Conservation (phyloP, 1,140 invertebrate species). For the Zaprionus davidi region DNA sequence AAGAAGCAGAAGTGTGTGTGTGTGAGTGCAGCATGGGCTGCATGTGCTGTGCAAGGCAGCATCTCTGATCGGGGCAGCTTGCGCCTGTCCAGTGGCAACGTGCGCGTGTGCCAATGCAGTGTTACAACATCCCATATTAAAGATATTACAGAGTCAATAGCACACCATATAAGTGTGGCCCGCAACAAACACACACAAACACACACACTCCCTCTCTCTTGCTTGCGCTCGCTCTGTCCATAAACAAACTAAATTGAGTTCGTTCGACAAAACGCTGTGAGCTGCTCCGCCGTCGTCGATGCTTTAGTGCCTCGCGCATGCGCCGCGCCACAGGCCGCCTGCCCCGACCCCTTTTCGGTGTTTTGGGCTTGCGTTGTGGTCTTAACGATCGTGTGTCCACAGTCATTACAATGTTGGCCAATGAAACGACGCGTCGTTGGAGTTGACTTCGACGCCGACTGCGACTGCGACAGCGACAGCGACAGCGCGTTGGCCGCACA, state of each 20-base stretch:
- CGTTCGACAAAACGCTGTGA: conserved; percentile 74
- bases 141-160: conserved; percentile 82
- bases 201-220: conserved; percentile 9
- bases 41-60: conserved; percentile 25
- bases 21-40: no score
- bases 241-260: conserved; percentile 82
- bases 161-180: conserved; percentile 79
- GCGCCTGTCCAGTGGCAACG: conserved; percentile 57
- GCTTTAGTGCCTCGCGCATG: conserved; percentile 9
- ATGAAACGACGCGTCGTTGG: conserved; percentile 53
- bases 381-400: conserved; percentile 84
- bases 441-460: conserved; percentile 33
- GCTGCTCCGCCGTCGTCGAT: conserved; percentile 12
- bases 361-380: conserved; percentile 59
- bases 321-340: conserved; percentile 3
- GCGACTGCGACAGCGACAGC: conserved; percentile 15
- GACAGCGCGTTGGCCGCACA: conserved; percentile 47
- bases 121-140: conserved; percentile 83
- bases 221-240: conserved; percentile 30
- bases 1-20: neutral
- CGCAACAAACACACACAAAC: conserved; percentile 18
- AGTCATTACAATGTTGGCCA: conserved; percentile 83
- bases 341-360: conserved; percentile 35
- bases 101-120: conserved; percentile 84
- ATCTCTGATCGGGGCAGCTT: conserved; percentile 2